These are phyloP conservation scores for Casuarius casuarius DNA, from an alignment of 2,113 vertebrate genomes.

Conservation along the genomic window DNA sequence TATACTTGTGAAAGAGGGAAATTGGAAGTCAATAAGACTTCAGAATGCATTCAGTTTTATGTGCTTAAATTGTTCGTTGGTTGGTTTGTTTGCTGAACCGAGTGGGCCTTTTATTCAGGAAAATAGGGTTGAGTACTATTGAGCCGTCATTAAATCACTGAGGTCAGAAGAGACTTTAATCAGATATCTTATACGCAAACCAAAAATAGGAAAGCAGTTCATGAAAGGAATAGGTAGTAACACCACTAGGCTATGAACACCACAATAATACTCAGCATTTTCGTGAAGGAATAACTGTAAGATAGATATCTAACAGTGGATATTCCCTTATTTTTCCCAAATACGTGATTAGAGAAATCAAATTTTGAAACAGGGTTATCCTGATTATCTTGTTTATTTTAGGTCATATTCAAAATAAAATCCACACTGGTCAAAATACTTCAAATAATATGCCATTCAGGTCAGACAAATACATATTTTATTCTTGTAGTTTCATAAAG, in stretches of 20 bases:
- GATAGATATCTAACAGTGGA: background rate
- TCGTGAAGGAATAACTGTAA: background rate
- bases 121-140: background rate
- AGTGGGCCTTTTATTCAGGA: background rate
- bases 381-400: background rate
- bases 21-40: background rate
- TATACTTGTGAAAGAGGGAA: background rate
- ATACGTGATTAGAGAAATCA: background rate
- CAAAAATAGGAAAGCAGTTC: background rate
- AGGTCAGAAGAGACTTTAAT: background rate
- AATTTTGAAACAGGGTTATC: background rate
- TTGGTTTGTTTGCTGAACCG: background rate
- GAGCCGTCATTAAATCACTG: background rate
- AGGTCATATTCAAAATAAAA: background rate
- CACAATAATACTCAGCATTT: background rate
- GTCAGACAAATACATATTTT: background rate
- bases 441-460: background rate
- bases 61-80: background rate
- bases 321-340: background rate
- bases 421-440: background rate
- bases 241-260: background rate
- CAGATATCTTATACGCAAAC: background rate
- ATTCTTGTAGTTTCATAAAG: background rate
- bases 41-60: background rate
- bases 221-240: background rate